These are phyloP conservation scores for Heliornis fulica DNA, from an alignment of 2,113 vertebrate species.

Conservation along the genomic window DNA sequence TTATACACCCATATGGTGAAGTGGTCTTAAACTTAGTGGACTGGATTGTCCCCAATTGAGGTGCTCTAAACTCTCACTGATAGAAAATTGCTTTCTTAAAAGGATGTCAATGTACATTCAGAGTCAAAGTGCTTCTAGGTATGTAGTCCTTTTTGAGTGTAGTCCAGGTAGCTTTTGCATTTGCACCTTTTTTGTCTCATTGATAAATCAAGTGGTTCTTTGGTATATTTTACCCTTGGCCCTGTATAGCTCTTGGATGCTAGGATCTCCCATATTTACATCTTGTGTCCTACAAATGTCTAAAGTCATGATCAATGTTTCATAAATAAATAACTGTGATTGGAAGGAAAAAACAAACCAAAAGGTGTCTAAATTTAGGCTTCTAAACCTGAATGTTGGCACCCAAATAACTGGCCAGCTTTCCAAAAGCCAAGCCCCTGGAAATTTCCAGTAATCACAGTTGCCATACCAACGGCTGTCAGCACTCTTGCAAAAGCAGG, in stretches of 20 bases:
- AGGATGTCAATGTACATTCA: neutral
- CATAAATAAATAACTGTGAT: neutral
- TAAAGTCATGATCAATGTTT: neutral
- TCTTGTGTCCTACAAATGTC: neutral
- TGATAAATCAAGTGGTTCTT: neutral
- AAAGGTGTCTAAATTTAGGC: neutral
- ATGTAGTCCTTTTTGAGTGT: neutral
- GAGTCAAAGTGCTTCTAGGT: neutral
- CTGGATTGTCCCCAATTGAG: neutral
- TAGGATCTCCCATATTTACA: neutral
- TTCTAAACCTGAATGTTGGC: conserved; percentile 37
- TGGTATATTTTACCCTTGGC: neutral
- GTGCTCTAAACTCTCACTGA: neutral
- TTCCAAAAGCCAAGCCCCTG: conserved; percentile 57
- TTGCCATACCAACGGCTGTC: conserved; percentile 60
- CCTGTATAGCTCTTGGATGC: neutral
- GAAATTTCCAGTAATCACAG: conserved; percentile 64
- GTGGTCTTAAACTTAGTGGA: neutral
- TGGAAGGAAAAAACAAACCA: neutral
- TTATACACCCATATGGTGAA: neutral
- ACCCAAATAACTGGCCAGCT: conserved; percentile 31
- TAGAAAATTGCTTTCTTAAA: neutral
- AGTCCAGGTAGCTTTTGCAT: neutral
- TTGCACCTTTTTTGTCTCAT: neutral
- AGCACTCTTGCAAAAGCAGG: conserved; percentile 62